Conservation (phyloP, 2,888 invertebrate genomes). For the Cryptus viduatorius region DNA sequence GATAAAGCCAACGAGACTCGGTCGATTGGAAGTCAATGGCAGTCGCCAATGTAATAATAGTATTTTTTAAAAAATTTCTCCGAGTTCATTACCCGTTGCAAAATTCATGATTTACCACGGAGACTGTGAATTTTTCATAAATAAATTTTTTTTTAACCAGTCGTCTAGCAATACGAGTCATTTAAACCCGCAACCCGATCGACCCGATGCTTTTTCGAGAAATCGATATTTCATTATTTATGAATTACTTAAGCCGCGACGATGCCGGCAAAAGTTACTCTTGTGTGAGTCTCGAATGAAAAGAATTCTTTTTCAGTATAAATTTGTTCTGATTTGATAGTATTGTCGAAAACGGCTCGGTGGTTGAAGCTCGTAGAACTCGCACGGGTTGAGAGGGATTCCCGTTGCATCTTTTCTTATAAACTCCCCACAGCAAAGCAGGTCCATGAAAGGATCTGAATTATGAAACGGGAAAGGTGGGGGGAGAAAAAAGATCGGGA, state of each 20-base stretch:
- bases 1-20: conserved; percentile 1
- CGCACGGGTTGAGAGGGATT: background rate
- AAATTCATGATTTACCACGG: too few relatives aligned
- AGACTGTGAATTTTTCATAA: too few relatives aligned
- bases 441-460: conserved; percentile 56
- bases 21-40: background rate
- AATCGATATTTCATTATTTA: too few relatives aligned
- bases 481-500: conserved; percentile 28
- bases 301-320: conserved; percentile 41
- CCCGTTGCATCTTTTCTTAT: conserved; percentile 12
- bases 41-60: background rate
- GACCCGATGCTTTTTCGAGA: background rate
- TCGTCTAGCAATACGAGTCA: too few relatives aligned
- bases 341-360: conserved; percentile 27
- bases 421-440: conserved; percentile 40
- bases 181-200: background rate
- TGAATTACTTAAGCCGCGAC: too few relatives aligned
- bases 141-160: too few relatives aligned
- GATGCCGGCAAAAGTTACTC: too few relatives aligned
- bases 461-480: conserved; percentile 48
- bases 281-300: background rate
- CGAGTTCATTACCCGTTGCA: conserved; percentile 1
- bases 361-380: background rate
- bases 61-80: background rate
- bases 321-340: conserved; percentile 52